Percentiles rank a stretch among this genome's conserved stretches.
Conservation (phyloP, 2,888 invertebrate genomes). For the Microchrysa polita region DNA sequence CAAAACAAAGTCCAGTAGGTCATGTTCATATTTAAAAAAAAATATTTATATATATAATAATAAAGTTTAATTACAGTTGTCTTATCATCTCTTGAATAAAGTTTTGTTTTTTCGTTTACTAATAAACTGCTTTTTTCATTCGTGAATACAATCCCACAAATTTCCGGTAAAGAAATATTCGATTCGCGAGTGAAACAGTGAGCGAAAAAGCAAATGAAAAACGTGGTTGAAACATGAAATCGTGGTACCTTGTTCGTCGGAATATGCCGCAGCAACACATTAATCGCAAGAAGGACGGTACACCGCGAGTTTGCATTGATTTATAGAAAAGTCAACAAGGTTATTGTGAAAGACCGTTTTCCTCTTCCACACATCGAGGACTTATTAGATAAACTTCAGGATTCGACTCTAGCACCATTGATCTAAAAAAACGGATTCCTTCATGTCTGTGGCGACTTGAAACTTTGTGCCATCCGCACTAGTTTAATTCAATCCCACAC, state of each 20-base stretch:
- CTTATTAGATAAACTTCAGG: conserved; percentile 54
- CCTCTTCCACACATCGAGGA: conserved; percentile 52
- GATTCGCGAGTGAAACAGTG: not conserved
- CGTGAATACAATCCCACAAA: not conserved
- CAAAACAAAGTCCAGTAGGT: no score
- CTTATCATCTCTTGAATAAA: no score
- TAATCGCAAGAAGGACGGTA: conserved; percentile 53
- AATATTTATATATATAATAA: no score
- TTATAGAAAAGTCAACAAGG: conserved; percentile 51
- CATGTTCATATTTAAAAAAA: no score
- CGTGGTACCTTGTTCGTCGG: conserved; percentile 41
- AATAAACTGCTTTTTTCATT: no score
- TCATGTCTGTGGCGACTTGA: no score
- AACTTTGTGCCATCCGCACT: no score
- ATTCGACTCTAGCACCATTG: conserved; percentile 54
- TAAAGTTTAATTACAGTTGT: no score
- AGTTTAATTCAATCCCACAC: no score
- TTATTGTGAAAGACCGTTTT: conserved; percentile 52
- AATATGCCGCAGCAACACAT: conserved; percentile 53
- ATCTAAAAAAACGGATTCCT: conserved; percentile 52
- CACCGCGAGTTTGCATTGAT: conserved; percentile 53
- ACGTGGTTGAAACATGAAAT: conserved; percentile 19
- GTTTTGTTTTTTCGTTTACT: no score
- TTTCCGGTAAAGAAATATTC: not conserved
- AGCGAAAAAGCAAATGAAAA: not conserved